Conservation (phyloP, 1,140 invertebrate genomes). For the Aphelenchoides fujianensis region DNA sequence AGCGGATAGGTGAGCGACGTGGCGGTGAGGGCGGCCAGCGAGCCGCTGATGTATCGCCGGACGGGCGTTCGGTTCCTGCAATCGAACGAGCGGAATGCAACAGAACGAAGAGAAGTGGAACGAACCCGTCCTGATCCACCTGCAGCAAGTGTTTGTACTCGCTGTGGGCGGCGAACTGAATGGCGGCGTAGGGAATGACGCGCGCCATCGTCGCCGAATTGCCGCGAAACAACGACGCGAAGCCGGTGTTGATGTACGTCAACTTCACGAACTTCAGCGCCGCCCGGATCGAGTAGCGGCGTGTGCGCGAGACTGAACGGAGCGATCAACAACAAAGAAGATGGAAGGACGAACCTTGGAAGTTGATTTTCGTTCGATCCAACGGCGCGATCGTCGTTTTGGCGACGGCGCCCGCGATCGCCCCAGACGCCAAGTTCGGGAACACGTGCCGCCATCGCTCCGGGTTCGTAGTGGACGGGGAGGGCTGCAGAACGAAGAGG, state of each 20-base stretch:
- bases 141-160: constrained; percentile 82
- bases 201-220: constrained; percentile 96
- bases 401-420: constrained; percentile 82
- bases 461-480: too few species aligned
- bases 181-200: constrained; percentile 91
- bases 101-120: constrained; percentile 27
- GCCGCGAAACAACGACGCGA: constrained; percentile 79
- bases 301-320: constrained; percentile 66
- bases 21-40: constrained; percentile 82
- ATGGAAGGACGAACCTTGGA: constrained; percentile 73
- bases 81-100: too few species aligned
- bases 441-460: constrained; percentile 23
- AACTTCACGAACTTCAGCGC: constrained; percentile 75
- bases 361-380: constrained; percentile 95
- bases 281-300: constrained; percentile 74
- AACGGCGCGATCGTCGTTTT: constrained; percentile 93
- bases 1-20: constrained; percentile 89
- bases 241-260: constrained; percentile 74
- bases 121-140: constrained; percentile 69
- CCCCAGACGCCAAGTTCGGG: constrained; percentile 62
- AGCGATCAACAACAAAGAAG: constrained; percentile 16
- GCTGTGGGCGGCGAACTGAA: constrained; percentile 94
- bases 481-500: too few species aligned
- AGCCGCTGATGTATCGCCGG: constrained; percentile 78
- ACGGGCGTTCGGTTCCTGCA: constrained; percentile 57